Conservation (phyloP, 2,113 vertebrate genomes). For the Muntiacus reevesi region DNA sequence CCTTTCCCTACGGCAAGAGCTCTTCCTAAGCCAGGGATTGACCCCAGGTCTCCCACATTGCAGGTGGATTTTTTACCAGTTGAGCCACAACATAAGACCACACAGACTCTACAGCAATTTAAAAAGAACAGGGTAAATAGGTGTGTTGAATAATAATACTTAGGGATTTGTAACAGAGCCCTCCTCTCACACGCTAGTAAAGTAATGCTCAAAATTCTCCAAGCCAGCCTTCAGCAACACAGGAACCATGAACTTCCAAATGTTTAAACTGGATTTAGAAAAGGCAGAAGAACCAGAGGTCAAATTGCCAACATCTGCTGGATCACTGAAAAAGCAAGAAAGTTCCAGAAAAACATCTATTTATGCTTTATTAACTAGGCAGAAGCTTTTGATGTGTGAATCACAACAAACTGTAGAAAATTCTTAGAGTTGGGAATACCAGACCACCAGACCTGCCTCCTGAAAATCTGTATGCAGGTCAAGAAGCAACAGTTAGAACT, state of each 20-base stretch:
- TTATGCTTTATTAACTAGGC: not conserved
- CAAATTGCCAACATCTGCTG: not conserved
- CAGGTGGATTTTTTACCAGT: not conserved
- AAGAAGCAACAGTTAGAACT: not conserved
- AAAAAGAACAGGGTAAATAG: not conserved
- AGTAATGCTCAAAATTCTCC: not conserved
- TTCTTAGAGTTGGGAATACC: not conserved
- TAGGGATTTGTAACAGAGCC: not conserved
- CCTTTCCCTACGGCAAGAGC: not conserved
- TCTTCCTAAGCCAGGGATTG: not conserved
- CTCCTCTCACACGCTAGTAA: not conserved
- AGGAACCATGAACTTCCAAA: not conserved
- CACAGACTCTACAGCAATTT: not conserved
- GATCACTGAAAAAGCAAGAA: not conserved
- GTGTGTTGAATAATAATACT: not conserved
- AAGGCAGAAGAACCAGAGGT: not conserved
- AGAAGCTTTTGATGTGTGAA: not conserved
- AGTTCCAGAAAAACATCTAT: not conserved
- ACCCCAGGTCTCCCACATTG: accelerated
- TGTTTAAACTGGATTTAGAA: not conserved
- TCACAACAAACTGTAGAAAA: not conserved
- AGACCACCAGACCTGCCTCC: not conserved
- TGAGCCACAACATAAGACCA: not conserved
- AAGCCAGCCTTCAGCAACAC: not conserved
- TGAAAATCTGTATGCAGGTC: not conserved